Percentiles rank a stretch among this genome's conserved stretches.
phyloP scores from a whole-genome alignment of 1,140 invertebrate genomes.

The Drosophila micromelanica region DNA sequence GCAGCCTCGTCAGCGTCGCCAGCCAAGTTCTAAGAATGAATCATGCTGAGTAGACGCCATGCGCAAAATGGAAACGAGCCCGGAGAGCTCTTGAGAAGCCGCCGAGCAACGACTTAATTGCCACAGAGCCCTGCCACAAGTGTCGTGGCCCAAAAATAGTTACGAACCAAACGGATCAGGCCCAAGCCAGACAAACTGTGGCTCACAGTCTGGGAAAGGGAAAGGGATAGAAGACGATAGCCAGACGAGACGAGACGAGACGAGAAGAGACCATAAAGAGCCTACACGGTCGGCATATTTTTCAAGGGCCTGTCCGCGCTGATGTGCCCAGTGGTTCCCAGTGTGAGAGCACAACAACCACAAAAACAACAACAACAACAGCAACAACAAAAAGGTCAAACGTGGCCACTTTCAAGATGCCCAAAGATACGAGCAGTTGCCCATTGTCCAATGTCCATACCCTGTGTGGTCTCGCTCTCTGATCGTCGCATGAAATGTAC shows the following conservation, averaged over 20 bases:
- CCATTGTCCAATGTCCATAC: conserved; percentile 43
- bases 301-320: conserved; percentile 43
- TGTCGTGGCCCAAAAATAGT: conserved; percentile 51
- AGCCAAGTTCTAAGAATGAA: conserved; percentile 52
- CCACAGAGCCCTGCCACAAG: conserved; percentile 36
- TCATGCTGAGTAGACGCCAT: conserved; percentile 57
- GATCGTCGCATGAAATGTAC: conserved; percentile 45
- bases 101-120: conserved; percentile 53
- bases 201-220: conserved; percentile 15
- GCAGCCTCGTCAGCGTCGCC: conserved; percentile 40
- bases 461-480: conserved; percentile 47
- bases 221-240: conserved; percentile 1
- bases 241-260: background rate
- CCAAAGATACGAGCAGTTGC: conserved; percentile 36
- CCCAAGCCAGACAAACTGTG: conserved; percentile 23
- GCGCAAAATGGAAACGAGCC: conserved; percentile 23
- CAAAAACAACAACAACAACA: too few species aligned
- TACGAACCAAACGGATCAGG: conserved; percentile 22
- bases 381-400: conserved; percentile 49
- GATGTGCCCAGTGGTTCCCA: conserved; percentile 33
- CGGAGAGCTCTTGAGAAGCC: conserved; percentile 8
- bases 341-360: conserved; percentile 33
- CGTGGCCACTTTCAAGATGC: conserved; percentile 47
- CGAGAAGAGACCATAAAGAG: conserved; percentile 67
- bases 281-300: conserved; percentile 51